These are phyloP conservation scores for Tinea semifulvella DNA, from an alignment of 2,888 invertebrate species.

Conservation along the genomic window DNA sequence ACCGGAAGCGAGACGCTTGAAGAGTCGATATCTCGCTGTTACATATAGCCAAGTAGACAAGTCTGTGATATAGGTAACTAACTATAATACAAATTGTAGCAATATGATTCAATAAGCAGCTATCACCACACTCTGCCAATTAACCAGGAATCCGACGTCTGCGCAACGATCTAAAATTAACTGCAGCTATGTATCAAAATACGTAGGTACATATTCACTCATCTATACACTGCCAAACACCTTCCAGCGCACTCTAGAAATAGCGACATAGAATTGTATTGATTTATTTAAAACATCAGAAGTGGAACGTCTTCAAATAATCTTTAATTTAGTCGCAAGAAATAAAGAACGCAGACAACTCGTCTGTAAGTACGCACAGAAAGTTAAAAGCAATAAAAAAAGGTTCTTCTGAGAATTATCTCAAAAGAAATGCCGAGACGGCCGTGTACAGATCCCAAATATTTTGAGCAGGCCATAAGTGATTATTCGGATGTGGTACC, in stretches of 20 bases:
- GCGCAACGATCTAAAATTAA: slow-evolving; percentile 67
- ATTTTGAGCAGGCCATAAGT: slow-evolving; percentile 62
- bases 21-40: neutral
- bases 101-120: slow-evolving; percentile 43
- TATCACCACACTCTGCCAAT: slow-evolving; percentile 55
- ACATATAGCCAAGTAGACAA: neutral
- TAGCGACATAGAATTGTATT: slow-evolving; percentile 54
- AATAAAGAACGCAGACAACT: neutral
- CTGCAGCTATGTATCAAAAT: slow-evolving; percentile 67
- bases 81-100: slow-evolving; percentile 15
- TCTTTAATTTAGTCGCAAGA: neutral
- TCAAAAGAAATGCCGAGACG: slow-evolving; percentile 46
- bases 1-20: slow-evolving; percentile 8
- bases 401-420: slow-evolving; percentile 44
- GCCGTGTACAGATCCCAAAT: slow-evolving; percentile 51
- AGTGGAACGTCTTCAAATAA: neutral
- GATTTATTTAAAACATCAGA: slow-evolving; percentile 36
- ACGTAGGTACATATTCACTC: slow-evolving; percentile 63
- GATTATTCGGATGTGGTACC: slow-evolving; percentile 65
- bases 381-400: slow-evolving; percentile 23
- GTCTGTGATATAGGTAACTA: neutral
- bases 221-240: slow-evolving; percentile 66
- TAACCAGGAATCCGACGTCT: slow-evolving; percentile 64
- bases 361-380: slow-evolving; percentile 5
- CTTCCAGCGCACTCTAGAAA: slow-evolving; percentile 59